Conservation (phyloP, 2,113 vertebrate species). For the Panthera tigris region DNA sequence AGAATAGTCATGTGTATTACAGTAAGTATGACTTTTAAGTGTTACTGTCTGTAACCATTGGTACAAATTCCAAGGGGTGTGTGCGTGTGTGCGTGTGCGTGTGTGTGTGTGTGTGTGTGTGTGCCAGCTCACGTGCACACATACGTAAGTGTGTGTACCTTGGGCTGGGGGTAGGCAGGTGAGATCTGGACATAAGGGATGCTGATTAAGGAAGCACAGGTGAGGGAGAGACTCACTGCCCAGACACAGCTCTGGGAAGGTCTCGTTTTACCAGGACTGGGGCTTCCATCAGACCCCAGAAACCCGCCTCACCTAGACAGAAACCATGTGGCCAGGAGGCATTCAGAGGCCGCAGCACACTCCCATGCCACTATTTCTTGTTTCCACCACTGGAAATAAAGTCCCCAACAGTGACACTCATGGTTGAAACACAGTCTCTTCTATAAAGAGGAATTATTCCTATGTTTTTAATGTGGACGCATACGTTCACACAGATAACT, state of each 20-base stretch:
- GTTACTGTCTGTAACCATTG: neutral
- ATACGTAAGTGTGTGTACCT: rapidly evolving
- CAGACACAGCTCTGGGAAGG: neutral
- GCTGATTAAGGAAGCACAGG: neutral
- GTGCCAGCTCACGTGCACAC: neutral
- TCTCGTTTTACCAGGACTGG: neutral
- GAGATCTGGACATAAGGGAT: neutral
- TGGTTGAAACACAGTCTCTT: neutral
- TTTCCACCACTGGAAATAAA: neutral
- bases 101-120: too few species aligned
- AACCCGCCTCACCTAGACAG: neutral
- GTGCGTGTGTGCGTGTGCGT: neutral
- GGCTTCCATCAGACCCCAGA: neutral
- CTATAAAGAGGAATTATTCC: neutral
- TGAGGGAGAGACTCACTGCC: neutral
- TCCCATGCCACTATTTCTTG: neutral
- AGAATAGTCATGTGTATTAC: conserved; percentile 86
- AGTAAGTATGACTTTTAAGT: conserved; percentile 79
- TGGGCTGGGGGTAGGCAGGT: neutral
- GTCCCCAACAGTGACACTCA: neutral
- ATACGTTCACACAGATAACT: neutral
- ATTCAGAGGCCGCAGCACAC: neutral
- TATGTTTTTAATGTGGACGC: neutral
- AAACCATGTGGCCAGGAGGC: neutral
- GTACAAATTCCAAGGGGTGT: neutral